Evolutionary conservation across 2,888 invertebrate species (phyloP).

Genomic region (Dynastes grantii): DNA sequence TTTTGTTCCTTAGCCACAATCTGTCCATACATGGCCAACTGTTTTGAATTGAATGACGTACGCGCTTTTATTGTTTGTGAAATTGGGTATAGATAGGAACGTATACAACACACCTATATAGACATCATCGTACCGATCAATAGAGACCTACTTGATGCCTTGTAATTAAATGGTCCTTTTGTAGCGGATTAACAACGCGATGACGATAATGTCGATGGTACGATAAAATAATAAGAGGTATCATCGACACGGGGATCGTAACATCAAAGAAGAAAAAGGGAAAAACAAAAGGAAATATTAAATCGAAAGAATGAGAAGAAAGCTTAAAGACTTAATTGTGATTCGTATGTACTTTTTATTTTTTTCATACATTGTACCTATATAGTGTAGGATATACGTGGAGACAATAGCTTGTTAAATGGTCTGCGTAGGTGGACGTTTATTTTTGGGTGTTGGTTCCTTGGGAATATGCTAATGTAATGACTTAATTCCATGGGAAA

Average conservation of each 20-base stretch:
- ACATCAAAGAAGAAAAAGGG: not conserved
- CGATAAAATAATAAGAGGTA: slow-evolving; percentile 9
- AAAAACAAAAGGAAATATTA: no score
- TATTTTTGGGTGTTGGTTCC: slow-evolving; percentile 2
- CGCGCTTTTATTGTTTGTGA: slow-evolving; percentile 38
- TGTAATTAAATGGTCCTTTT: slow-evolving; percentile 45
- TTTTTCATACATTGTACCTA: no score
- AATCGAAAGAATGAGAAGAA: no score
- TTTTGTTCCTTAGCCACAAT: not conserved
- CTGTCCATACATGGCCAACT: slow-evolving; percentile 45
- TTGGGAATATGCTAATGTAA: slow-evolving; percentile 4
- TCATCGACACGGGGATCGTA: not conserved
- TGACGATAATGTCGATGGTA: slow-evolving; percentile 15
- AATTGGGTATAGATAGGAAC: slow-evolving; percentile 32
- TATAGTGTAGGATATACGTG: no score
- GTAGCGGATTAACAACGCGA: slow-evolving; percentile 39
- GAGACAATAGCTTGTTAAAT: no score
- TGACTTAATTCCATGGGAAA: not conserved
- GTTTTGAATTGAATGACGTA: slow-evolving; percentile 42
- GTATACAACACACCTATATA: not conserved
- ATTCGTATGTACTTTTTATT: no score
- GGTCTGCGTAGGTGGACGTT: not conserved
- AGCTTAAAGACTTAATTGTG: no score
- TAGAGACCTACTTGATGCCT: slow-evolving; percentile 36
- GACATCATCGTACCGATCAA: not conserved